These are phyloP conservation scores for Drosophila ironensis DNA, from an alignment of 1,140 invertebrate genomes.

Conservation along the genomic window DNA sequence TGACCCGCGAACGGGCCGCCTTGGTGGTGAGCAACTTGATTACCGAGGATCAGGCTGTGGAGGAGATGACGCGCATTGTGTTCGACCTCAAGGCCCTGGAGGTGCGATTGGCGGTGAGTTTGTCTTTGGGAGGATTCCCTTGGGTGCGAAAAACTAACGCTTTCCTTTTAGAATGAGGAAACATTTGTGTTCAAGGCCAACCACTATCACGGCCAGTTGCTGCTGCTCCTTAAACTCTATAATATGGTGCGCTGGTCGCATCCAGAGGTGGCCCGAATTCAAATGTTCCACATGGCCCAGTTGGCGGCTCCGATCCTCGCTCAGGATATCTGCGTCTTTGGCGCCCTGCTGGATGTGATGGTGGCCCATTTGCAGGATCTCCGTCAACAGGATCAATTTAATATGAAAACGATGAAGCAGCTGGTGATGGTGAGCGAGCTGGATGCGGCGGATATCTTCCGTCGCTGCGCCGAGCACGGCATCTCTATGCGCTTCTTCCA, in stretches of 20 bases:
- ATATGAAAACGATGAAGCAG: not conserved
- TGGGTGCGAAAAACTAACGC: too few relatives aligned
- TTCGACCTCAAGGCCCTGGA: slow-evolving; percentile 15
- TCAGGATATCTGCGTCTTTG: slow-evolving; percentile 82
- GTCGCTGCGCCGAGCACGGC: slow-evolving; percentile 6
- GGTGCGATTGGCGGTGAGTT: slow-evolving; percentile 73
- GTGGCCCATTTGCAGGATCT: slow-evolving; percentile 13
- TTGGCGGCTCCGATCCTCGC: not conserved
- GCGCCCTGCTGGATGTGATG: slow-evolving; percentile 30
- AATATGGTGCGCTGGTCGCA: slow-evolving; percentile 20
- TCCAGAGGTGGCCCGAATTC: not conserved
- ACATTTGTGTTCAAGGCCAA: not conserved
- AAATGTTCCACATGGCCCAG: slow-evolving; percentile 20
- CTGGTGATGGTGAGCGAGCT: not conserved
- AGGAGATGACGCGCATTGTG: not conserved
- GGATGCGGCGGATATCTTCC: slow-evolving; percentile 16
- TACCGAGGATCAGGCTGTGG: not conserved
- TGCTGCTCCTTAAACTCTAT: slow-evolving; percentile 30
- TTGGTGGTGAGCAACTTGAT: slow-evolving; percentile 47
- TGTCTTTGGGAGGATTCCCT: too few relatives aligned
- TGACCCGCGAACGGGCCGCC: slow-evolving; percentile 37
- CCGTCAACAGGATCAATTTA: not conserved
- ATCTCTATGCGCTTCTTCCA: slow-evolving; percentile 28
- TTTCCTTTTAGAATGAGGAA: not conserved
- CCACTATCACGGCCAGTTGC: slow-evolving; percentile 23